phyloP scores from a whole-genome alignment of 2,797 vertebrate species.

The Esox masquinongy region DNA sequence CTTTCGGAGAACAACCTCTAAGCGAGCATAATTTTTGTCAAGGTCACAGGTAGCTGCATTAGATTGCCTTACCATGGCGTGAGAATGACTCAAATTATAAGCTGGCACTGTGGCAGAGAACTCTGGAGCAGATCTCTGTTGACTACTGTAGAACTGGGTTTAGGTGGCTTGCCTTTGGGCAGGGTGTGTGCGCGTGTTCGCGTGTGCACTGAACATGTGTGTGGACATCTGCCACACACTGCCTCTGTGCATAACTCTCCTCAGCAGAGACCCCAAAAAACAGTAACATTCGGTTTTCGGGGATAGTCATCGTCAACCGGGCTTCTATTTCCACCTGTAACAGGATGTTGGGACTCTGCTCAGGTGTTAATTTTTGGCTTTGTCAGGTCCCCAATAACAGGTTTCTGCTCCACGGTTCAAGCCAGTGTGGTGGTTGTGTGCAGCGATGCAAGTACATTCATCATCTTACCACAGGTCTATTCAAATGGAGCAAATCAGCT shows the following conservation, averaged over 20 bases:
- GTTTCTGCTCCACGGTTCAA: slow-evolving; percentile 29
- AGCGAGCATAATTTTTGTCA: slow-evolving; percentile 39
- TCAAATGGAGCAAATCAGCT: slow-evolving; percentile 42
- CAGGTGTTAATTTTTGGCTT: no score
- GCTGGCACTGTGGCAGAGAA: slow-evolving; percentile 9
- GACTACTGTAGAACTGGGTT: slow-evolving; percentile 7
- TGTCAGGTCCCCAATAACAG: slow-evolving; percentile 19
- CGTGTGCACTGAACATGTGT: neutral
- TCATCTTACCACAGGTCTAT: slow-evolving; percentile 32
- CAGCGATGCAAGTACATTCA: slow-evolving; percentile 26
- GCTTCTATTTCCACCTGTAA: no score
- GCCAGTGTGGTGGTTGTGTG: slow-evolving; percentile 21
- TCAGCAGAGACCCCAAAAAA: no score
- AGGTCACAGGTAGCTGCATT: slow-evolving; percentile 44
- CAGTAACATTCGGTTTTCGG: no score
- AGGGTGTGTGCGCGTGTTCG: neutral
- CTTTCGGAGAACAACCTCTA: slow-evolving; percentile 25
- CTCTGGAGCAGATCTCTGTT: slow-evolving; percentile 20
- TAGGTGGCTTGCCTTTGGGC: slow-evolving; percentile 1
- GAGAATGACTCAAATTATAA: slow-evolving; percentile 34
- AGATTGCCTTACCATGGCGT: slow-evolving; percentile 22
- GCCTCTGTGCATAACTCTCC: no score
- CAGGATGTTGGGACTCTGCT: no score
- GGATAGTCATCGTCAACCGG: no score
- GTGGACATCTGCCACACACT: neutral